Base-by-base conservation (phyloP, 2,113 vertebrate species). In the Brachypteracias leptosomus region DNA sequence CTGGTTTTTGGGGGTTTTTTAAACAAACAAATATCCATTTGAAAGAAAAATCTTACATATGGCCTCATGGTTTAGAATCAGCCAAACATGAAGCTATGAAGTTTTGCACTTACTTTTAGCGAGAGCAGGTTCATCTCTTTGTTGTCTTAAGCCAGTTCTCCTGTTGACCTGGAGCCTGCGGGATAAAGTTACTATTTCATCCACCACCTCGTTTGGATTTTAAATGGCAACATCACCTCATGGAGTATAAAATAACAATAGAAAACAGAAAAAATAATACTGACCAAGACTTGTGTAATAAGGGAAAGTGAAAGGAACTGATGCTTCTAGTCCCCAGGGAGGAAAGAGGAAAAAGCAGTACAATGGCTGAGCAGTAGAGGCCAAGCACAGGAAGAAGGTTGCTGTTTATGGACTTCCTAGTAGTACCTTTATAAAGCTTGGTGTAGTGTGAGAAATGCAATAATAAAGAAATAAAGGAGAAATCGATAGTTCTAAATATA, bases 231-330 rank as follows among this genome's bases (percentile, higher is more conserved):
- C 61, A 49, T 86, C 75, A 90, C 76, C 65, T 88, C 57, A 10
- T 18, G 57, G 57, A 92, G 33, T 29, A 72, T 36, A 81, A 65
- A 86, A 36, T 5, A 82, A 72, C 44, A 75, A 72, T 36, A 42
- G 19, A 44, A 88, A 85, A 38, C 17, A 57, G 55, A 35, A 89
- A 44, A 85, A 91, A 72, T 59, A 78, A 28, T 87, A 68, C 26
- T 38, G 36, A 85, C 18, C 1, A 2, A 67, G 49, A 52, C 31
- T 73, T 73, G 36, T 20, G 35, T 78, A 88, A 5, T 14, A 94
- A 81, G 54, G 66, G 90, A 97, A 97, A 95, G 93, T 96, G 88
- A 94, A 95, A 95, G 86, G 66, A 78, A 24, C 40, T 65, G 47
- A 5, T 78, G 44, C n/a, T 85, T 85, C 49, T 66, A 35, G 29